Conservation (phyloP, 2,797 vertebrate genomes). For the Phalloptychus januarius region DNA sequence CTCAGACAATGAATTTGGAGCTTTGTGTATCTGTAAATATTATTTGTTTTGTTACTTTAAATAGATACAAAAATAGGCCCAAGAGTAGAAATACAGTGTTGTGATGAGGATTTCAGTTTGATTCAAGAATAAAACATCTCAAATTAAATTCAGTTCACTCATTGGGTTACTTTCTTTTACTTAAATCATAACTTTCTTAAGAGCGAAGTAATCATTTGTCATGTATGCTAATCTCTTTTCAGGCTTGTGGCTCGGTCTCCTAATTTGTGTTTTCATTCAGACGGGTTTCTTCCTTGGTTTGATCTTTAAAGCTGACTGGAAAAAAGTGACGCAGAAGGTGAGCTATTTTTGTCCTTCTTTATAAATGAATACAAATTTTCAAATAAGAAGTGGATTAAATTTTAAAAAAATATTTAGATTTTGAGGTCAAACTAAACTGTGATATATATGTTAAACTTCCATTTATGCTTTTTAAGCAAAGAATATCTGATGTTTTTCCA, state of each 20-base stretch:
- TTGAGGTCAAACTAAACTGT: too few relatives aligned
- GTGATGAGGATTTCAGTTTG: background rate
- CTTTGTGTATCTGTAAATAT: background rate
- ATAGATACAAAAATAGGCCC: background rate
- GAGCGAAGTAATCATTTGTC: background rate
- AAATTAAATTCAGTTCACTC: background rate
- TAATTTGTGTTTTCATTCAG: conserved; percentile 76
- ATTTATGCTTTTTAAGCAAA: background rate
- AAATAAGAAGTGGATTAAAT: background rate
- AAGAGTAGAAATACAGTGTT: background rate
- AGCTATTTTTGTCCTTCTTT: background rate
- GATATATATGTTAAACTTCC: background rate
- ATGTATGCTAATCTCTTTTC: conserved; percentile 1
- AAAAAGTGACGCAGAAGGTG: conserved; percentile 86
- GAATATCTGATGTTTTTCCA: background rate
- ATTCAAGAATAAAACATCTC: background rate
- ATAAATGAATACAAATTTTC: background rate
- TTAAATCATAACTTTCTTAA: background rate
- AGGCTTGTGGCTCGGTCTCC: conserved; percentile 90
- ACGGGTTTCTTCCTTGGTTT: conserved; percentile 78
- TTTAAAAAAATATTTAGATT: background rate
- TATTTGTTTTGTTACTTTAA: background rate
- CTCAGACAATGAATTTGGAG: background rate
- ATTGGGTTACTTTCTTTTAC: background rate
- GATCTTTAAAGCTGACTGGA: conserved; percentile 88